These are phyloP conservation scores for Iselma pallidipennis DNA, from an alignment of 2,888 invertebrate genomes.

Conservation along the genomic window DNA sequence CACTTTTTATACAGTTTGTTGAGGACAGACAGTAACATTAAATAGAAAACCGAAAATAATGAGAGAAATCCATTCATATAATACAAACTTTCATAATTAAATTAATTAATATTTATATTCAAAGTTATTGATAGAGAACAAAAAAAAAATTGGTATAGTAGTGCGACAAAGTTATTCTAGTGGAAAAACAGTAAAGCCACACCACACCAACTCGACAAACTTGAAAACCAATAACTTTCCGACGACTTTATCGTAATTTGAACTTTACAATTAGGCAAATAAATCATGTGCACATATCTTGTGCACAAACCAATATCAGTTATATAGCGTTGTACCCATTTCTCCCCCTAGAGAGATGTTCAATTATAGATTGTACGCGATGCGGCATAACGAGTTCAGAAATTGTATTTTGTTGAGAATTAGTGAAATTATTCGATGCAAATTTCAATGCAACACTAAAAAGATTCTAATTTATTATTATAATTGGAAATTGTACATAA, in stretches of 20 bases:
- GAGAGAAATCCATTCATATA: neutral
- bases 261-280: constrained; percentile 42
- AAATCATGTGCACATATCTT: constrained; percentile 40
- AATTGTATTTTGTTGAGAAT: neutral
- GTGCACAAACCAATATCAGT: constrained; percentile 34
- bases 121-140: neutral
- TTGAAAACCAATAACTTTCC: neutral
- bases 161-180: neutral
- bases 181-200: too few relatives aligned
- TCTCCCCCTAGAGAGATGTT: constrained; percentile 8
- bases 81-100: neutral
- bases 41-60: neutral
- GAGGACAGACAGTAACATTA: too few relatives aligned
- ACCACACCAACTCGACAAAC: neutral
- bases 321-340: constrained; percentile 7
- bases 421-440: neutral
- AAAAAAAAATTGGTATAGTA: neutral
- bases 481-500: too few relatives aligned
- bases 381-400: neutral
- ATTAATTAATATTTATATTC: neutral
- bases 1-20: too few relatives aligned
- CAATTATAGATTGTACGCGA: constrained; percentile 11
- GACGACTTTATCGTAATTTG: constrained; percentile 35
- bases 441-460: neutral
- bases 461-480: neutral